These are phyloP conservation scores for Drosophila serrata DNA, from an alignment of 1,140 invertebrate species.

Conservation along the genomic window DNA sequence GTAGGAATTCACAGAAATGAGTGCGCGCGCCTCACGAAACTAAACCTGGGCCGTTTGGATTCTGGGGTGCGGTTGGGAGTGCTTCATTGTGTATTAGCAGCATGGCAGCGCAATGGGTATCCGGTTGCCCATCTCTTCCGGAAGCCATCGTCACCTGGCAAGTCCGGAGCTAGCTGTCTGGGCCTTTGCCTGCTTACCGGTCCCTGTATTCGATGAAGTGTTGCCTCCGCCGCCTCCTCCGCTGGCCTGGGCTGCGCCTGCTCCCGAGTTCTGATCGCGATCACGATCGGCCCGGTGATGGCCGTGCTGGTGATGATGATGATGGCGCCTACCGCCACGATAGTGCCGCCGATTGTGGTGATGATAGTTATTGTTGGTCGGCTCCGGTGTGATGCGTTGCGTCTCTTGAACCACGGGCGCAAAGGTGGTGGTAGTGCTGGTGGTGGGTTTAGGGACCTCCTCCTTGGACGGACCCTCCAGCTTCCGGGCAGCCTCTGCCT, in stretches of 20 bases:
- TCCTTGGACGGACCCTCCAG: constrained; percentile 51
- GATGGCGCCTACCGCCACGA: constrained; percentile 74
- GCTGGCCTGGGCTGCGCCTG: constrained; percentile 10
- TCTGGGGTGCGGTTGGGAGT: constrained; percentile 10
- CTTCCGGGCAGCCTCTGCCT: constrained; percentile 68
- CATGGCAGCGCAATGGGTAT: constrained; percentile 63
- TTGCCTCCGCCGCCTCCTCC: constrained; percentile 5
- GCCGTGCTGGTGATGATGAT: constrained; percentile 75
- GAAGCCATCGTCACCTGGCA: constrained; percentile 83
- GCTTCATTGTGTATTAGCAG: constrained; percentile 73
- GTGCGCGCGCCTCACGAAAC: constrained; percentile 47
- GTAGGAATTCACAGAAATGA: constrained; percentile 60
- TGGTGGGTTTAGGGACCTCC: constrained; percentile 42
- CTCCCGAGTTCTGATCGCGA: constrained; percentile 25
- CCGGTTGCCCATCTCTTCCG: constrained; percentile 37
- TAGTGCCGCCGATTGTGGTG: constrained; percentile 78
- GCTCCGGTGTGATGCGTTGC: constrained; percentile 64
- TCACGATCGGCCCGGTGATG: constrained; percentile 63
- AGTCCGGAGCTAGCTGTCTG: constrained; percentile 67
- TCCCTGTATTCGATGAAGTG: constrained; percentile 34
- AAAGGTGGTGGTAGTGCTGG: constrained; percentile 63
- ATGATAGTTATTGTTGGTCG: constrained; percentile 82
- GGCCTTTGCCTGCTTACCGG: constrained; percentile 74
- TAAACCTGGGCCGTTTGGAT: constrained; percentile 35
- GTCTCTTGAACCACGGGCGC: constrained; percentile 75